Evolutionary conservation across 2,888 invertebrate species (phyloP), one percentile per base, ranked within the genome.

Genomic region (Linyphia triangularis): DNA sequence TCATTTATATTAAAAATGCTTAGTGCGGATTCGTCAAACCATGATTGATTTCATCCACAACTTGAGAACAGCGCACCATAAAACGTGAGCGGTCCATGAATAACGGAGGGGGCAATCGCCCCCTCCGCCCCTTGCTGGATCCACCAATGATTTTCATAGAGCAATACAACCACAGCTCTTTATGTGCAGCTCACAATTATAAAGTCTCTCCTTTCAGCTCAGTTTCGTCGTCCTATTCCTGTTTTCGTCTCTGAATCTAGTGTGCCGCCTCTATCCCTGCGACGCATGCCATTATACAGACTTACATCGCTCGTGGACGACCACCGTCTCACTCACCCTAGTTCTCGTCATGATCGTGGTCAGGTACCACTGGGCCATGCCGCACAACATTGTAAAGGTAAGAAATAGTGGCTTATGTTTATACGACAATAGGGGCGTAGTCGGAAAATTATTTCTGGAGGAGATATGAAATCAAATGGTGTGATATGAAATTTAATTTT

Each of bases 361-460:
- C 9, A 72, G 83, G 3, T 83, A 61, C 19, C 65, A 73, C 43
- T 83, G 73, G 43, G 13, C 43, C 0, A 19, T 33, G 30, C 65
- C 73, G 0, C 7, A 73, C 19, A 57, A 73, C 13, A 73, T 83
- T 5, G 22, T 4, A 10, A 83, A 30, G 72, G 82, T 72, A 61
- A 43, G 51, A 40, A 33, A 33, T 9, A n/a, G n/a, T n/a, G n/a
- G n/a, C n/a, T n/a, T n/a, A n/a, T 26, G 19, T 69, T 22, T 69
- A 0, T 33, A 33, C n/a, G 9, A 7, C 10, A 3, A 4, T 22
- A 61, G 19, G 61, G 13, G n/a, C n/a, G n/a, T 43, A 9, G 13
- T 61, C 61, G 19, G 22, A n/a, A 19, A n/a, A 61, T n/a, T n/a
- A n/a, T n/a, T n/a, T n/a, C n/a, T n/a, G n/a, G n/a, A n/a, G n/a